These are phyloP conservation scores for Centruroides vittatus DNA, from an alignment of 1,140 invertebrate species.

Conservation along the genomic window DNA sequence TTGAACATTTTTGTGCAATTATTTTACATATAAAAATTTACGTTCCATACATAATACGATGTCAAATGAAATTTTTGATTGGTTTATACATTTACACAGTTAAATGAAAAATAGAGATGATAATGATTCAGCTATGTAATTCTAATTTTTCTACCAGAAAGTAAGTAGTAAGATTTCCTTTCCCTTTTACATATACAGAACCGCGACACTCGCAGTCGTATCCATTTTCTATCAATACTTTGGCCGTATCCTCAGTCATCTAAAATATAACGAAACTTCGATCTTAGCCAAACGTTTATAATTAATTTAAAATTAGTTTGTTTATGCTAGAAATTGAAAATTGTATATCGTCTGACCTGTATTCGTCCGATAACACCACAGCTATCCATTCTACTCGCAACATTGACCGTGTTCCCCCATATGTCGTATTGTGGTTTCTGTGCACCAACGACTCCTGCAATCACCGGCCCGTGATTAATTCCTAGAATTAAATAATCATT, in stretches of 20 bases:
- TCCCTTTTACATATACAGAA: conserved; percentile 80
- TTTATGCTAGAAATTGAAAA: too few species aligned
- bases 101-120: too few species aligned
- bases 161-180: conserved; percentile 82
- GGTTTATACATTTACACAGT: too few species aligned
- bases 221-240: conserved; percentile 54
- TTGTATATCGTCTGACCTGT: conserved; percentile 28
- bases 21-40: too few species aligned
- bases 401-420: conserved; percentile 96
- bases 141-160: conserved; percentile 32
- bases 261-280: conserved; percentile 18
- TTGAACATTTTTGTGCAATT: too few species aligned
- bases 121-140: too few species aligned
- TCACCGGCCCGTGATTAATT: conserved; percentile 79
- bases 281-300: neutral
- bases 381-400: conserved; percentile 86
- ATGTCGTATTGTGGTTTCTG: conserved; percentile 95
- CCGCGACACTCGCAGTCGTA: conserved; percentile 75
- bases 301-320: neutral
- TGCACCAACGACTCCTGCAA: conserved; percentile 62
- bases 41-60: too few species aligned
- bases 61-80: too few species aligned
- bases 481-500: neutral
- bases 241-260: conserved; percentile 75
- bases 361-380: conserved; percentile 71